Evolutionary conservation across 2,888 invertebrate genomes (phyloP), one percentile per base, ranked within the genome.

Genomic region (Diarsia dahlii): DNA sequence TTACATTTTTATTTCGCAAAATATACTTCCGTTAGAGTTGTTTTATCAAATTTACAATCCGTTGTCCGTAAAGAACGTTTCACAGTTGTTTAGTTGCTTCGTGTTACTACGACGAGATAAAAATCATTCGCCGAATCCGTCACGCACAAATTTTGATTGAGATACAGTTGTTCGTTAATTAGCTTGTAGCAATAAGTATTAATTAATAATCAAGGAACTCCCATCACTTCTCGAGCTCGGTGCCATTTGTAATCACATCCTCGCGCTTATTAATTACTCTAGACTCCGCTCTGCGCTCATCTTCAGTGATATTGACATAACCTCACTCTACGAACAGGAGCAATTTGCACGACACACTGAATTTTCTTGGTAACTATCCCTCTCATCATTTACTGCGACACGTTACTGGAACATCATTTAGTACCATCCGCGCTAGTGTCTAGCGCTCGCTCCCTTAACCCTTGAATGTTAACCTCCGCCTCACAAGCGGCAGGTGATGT

Each of bases 1-100:
- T 71, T 68, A 28, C 54, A 78, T 77, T 63, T 79, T 81, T 71
- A 54, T 76, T 71, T 28, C 46, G 28, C 60, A 71, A 71, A 78
- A 77, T 60, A 39, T 48, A 58, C 64, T 64, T 71, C 39, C 56
- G 45, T 39, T 48, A 58, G 13, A 70, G n/a, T 74, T 63, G 23
- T 66, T 56, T 58, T 66, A 71, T 75, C 18, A 76, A 69, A 56
- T 68, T 13, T 62, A 56, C 74, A 72, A 81, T 70, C 20, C 23
- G n/a, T 46, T 28, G n/a, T 62, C 46, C 23, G 12, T 50, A 68
- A 64, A 9, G 58, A 50, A 13, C 20, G 34, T 23, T 50, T 66
- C 60, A 58, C 63, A 34, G 8, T 3, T 39, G 6, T 4, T 34
- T 20, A 18, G 2, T 18, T 23, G 13, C 39, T 50, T 28, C n/a